A percentile compares a stretch with the other conserved stretches of the same genome.
Conservation (phyloP, 2,888 invertebrate genomes). For the Drosophila emarginata region DNA sequence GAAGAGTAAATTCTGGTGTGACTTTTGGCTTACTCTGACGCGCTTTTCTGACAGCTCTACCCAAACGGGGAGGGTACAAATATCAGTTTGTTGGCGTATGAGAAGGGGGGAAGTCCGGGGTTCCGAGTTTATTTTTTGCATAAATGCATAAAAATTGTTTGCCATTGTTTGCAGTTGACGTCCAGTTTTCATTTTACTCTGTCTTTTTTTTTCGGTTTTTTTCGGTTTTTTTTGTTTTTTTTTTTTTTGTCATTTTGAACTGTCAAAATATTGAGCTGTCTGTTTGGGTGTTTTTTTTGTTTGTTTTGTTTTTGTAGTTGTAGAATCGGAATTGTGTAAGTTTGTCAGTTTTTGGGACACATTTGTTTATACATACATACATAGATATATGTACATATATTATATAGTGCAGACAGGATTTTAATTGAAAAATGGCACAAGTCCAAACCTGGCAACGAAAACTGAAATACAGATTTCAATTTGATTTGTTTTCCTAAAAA, state of each 20-base stretch:
- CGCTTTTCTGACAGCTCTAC: conserved; percentile 62
- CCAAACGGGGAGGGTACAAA: neutral
- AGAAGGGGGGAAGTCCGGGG: neutral
- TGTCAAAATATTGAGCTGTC: conserved; percentile 78
- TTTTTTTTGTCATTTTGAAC: conserved; percentile 29
- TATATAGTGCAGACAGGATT: conserved; percentile 45
- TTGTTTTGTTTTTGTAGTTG: conserved; percentile 11
- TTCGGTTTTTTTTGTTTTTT: conserved; percentile 19
- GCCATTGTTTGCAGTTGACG: conserved; percentile 62
- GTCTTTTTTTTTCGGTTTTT: conserved; percentile 31
- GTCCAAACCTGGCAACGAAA: neutral
- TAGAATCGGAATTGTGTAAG: conserved; percentile 40
- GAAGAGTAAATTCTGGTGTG: conserved; percentile 53
- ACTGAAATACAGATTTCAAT: neutral
- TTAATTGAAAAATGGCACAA: conserved; percentile 43
- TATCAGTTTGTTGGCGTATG: too few species aligned
- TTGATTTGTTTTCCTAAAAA: neutral
- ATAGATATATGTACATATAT: conserved; percentile 31
- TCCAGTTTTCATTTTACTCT: conserved; percentile 5
- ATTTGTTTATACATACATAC: conserved; percentile 16
- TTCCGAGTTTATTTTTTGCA: conserved; percentile 55
- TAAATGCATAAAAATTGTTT: conserved; percentile 78
- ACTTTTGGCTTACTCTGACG: conserved; percentile 63
- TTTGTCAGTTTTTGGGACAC: conserved; percentile 35
- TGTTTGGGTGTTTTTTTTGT: conserved; percentile 36